These are phyloP conservation scores for Micoletzkya japonica DNA, from an alignment of 2,888 invertebrate species.

Conservation along the genomic window DNA sequence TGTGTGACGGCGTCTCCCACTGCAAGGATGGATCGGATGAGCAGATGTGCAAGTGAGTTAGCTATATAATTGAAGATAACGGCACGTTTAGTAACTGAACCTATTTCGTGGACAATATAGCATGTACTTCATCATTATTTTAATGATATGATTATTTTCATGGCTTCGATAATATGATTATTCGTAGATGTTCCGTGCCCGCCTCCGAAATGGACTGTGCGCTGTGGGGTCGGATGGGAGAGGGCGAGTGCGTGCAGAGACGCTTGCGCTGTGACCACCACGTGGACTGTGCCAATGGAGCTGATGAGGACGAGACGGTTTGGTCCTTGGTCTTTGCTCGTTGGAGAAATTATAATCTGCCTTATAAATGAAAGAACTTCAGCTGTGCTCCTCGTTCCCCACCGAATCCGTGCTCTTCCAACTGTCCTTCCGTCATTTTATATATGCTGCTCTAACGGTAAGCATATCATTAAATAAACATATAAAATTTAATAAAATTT, in stretches of 20 bases:
- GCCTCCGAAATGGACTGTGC: conserved; percentile 29
- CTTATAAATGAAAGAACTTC: background rate
- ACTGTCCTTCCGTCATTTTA: conserved; percentile 13
- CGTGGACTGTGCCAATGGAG: conserved; percentile 25
- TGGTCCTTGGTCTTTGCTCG: background rate
- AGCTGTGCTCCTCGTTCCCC: conserved; percentile 11
- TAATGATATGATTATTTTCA: background rate
- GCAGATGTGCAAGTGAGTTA: conserved; percentile 30
- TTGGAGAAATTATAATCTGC: background rate
- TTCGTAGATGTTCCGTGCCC: conserved; percentile 2
- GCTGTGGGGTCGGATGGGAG: conserved; percentile 19
- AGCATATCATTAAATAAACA: background rate
- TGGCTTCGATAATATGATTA: background rate
- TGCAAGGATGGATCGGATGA: conserved; percentile 41
- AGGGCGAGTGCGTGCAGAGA: conserved; percentile 12
- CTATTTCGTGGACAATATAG: no score
- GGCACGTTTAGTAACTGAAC: no score
- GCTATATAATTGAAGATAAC: no score
- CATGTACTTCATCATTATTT: background rate
- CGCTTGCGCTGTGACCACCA: conserved; percentile 21
- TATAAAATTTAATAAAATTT: background rate
- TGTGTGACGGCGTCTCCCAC: conserved; percentile 38
- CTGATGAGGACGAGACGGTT: conserved; percentile 24
- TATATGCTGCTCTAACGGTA: conserved; percentile 3
- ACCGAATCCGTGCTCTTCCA: background rate